Evolutionary conservation across 2,888 invertebrate species (phyloP).

Genomic region (Eupithecia exiguata): DNA sequence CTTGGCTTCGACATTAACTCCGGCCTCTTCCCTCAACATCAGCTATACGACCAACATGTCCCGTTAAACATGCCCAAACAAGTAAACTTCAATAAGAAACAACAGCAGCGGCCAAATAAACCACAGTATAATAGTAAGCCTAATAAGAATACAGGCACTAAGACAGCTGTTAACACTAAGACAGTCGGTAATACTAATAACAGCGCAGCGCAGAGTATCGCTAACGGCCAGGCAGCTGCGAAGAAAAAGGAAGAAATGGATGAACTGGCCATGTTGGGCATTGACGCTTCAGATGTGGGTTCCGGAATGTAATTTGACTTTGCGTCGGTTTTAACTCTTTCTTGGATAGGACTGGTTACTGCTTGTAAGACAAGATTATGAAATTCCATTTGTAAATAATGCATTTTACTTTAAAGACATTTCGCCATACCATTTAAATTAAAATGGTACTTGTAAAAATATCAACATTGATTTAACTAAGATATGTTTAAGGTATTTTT

Average conservation of each 20-base stretch:
- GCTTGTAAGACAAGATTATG: background rate
- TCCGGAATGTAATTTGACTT: conserved; percentile 66
- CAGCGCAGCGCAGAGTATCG: conserved; percentile 17
- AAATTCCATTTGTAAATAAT: conserved; percentile 3
- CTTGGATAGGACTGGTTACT: background rate
- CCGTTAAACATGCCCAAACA: conserved; percentile 57
- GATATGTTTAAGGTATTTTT: background rate
- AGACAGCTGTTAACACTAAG: background rate
- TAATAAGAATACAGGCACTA: conserved; percentile 32
- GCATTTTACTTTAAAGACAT: background rate
- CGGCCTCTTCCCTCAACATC: conserved; percentile 62
- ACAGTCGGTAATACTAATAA: background rate
- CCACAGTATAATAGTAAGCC: conserved; percentile 44
- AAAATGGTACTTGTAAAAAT: background rate
- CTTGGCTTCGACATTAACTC: conserved; percentile 72
- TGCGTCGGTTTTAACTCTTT: background rate
- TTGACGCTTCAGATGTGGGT: conserved; percentile 91
- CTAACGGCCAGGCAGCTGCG: conserved; percentile 43
- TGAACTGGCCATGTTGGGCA: conserved; percentile 93
- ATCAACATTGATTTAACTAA: background rate
- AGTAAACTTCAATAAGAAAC: conserved; percentile 32
- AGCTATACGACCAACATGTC: conserved; percentile 73
- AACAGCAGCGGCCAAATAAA: conserved; percentile 37
- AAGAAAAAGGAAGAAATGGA: conserved; percentile 84
- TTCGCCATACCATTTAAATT: background rate